phyloP scores from a whole-genome alignment of 2,888 invertebrate genomes.

The Drosophila paramelanica region DNA sequence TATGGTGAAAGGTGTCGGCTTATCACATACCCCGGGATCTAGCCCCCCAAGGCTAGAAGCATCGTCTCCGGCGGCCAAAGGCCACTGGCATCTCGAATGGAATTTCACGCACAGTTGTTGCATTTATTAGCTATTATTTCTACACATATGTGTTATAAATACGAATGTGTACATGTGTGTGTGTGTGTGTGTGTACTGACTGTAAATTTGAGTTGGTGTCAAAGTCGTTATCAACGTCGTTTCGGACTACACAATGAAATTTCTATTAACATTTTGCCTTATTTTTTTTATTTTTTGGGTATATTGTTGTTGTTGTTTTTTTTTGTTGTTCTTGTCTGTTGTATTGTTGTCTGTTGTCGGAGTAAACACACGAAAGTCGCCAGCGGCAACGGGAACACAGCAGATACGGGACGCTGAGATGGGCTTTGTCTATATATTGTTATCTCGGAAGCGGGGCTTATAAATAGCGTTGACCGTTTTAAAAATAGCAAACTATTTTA shows the following conservation, averaged over 20 bases:
- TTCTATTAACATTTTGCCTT: constrained; percentile 7
- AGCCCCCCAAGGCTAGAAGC: not conserved
- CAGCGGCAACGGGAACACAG: not conserved
- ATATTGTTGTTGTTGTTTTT: not conserved
- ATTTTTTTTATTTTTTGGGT: not conserved
- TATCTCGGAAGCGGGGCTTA: constrained; percentile 17
- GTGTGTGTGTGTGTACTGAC: constrained; percentile 12
- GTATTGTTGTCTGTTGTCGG: constrained; percentile 1
- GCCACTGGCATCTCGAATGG: constrained; percentile 17
- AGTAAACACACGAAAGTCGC: not conserved
- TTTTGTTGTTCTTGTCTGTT: constrained; percentile 2
- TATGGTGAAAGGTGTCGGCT: constrained; percentile 25
- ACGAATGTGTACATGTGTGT: no score
- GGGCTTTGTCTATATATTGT: not conserved
- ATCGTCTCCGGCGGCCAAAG: constrained; percentile 35
- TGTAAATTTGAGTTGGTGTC: constrained; percentile 26
- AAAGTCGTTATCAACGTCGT: constrained; percentile 24
- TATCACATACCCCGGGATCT: constrained; percentile 23
- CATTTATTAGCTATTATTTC: constrained; percentile 13
- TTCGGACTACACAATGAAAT: constrained; percentile 20
- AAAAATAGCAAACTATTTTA: constrained; percentile 45
- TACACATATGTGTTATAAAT: not conserved
- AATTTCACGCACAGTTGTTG: constrained; percentile 25
- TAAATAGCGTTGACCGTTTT: constrained; percentile 29
- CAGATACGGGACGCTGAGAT: constrained; percentile 4